Base-by-base conservation (phyloP, 2,797 vertebrate genomes). In the Sardinella longiceps region DNA sequence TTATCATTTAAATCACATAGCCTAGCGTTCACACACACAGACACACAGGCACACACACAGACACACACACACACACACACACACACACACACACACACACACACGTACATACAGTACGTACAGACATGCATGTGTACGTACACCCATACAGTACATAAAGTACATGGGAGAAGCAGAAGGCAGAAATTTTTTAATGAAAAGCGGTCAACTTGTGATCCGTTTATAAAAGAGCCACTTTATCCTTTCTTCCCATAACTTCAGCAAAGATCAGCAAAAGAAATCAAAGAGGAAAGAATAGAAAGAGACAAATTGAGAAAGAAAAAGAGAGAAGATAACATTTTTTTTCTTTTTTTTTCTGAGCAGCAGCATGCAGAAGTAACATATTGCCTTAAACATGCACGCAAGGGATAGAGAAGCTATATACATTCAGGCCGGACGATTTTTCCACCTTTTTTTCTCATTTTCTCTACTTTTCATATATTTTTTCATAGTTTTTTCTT, bases 131-230 rank as follows among this genome's bases (percentile, higher is more conserved):
- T 33, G 37, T 33, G 28, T 70, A 70, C 37, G 15, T 70, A 70
- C 30, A 74, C 3, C 15, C 12, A 37, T 74, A 18, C 30, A 39
- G 60, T 30, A 66, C 28, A 30, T 66, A n/a, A n/a, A n/a, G n/a
- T n/a, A 66, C 1, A n/a, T 14, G 5, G 15, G 5, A 30, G 6
- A 88, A 88, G 82, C 84, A 87, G 88, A 86, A 85, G 87, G 80
- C 84, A 53, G 80, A 81, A 66, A 70, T 80, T 86, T 86, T 86
- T 87, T 88, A 88, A 89, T 86, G 81, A 86, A 87, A 37, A 84
- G 85, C 23, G 33, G 81, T 74, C 45, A 84, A 81, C 86, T 87
- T 87, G 81, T 88, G 85, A 63, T 30, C 53, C 20, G 23, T 6
- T 23, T 56, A 56, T 3, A 63, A 63, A 63, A 30, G 10, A 63